phyloP scores from a whole-genome alignment of 2,888 invertebrate species.

The Scaptomyza caliginosa region DNA sequence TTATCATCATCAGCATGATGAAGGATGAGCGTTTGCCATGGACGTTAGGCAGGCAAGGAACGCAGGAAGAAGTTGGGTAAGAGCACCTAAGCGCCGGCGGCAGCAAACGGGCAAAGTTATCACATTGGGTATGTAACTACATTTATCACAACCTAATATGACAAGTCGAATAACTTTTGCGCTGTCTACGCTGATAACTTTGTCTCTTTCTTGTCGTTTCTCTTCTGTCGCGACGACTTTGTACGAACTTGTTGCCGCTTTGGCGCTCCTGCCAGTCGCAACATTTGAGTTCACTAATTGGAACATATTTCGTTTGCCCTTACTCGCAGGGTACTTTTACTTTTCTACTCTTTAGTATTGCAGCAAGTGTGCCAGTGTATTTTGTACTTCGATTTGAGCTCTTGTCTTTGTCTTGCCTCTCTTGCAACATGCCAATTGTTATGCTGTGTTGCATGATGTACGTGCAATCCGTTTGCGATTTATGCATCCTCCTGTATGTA shows the following conservation, averaged over 20 bases:
- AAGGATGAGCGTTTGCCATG: not conserved
- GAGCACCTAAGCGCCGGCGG: slow-evolving; percentile 50
- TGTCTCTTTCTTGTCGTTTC: not conserved
- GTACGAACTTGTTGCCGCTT: not conserved
- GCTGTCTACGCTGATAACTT: slow-evolving; percentile 22
- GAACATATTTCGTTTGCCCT: slow-evolving; percentile 64
- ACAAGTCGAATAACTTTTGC: slow-evolving; percentile 80
- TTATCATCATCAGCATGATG: slow-evolving; percentile 33
- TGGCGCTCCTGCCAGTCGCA: slow-evolving; percentile 46
- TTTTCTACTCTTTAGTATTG: not conserved
- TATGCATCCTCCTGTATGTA: slow-evolving; percentile 67
- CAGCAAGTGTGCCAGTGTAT: not conserved
- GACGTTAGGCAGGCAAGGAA: slow-evolving; percentile 2
- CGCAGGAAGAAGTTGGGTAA: not conserved
- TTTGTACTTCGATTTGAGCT: not conserved
- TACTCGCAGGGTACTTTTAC: not conserved
- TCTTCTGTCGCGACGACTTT: slow-evolving; percentile 6
- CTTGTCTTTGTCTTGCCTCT: not conserved
- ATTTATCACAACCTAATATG: slow-evolving; percentile 82
- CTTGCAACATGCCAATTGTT: not conserved
- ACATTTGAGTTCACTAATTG: slow-evolving; percentile 79
- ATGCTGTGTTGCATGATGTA: slow-evolving; percentile 43
- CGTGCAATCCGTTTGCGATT: slow-evolving; percentile 60
- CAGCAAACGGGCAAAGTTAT: slow-evolving; percentile 70
- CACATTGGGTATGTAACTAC: slow-evolving; percentile 81